Evolutionary conservation across 2,888 invertebrate genomes (phyloP).

Genomic region (Harmothoe impar): DNA sequence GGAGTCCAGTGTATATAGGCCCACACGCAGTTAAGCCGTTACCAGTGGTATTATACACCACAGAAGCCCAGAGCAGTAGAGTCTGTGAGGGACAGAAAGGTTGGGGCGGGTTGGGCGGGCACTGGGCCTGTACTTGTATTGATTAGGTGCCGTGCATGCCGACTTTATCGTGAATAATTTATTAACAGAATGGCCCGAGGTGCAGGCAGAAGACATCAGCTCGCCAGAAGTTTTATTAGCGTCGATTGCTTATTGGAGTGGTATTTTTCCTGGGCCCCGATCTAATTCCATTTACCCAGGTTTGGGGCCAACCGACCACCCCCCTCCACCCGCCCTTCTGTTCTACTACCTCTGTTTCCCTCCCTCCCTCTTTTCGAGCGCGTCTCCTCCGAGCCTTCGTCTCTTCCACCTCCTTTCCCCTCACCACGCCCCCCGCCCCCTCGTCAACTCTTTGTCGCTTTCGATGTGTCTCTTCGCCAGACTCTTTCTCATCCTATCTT

Average conservation of each 20-base stretch:
- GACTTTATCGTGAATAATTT: constrained; percentile 52
- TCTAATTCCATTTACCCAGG: constrained; percentile 51
- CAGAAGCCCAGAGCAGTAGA: background rate
- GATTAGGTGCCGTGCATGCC: constrained; percentile 1
- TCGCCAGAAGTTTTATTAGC: constrained; percentile 59
- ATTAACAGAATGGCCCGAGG: constrained; percentile 33
- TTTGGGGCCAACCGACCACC: background rate
- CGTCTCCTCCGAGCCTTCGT: too few relatives aligned
- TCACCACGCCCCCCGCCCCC: too few relatives aligned
- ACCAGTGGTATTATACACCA: too few relatives aligned
- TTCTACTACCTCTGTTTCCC: too few relatives aligned
- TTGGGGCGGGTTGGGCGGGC: background rate
- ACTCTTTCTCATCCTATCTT: too few relatives aligned
- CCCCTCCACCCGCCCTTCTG: background rate
- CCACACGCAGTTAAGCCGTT: too few relatives aligned
- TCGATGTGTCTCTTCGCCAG: too few relatives aligned
- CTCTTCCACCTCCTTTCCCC: too few relatives aligned
- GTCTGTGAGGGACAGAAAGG: background rate
- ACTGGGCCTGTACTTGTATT: background rate
- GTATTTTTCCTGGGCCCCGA: constrained; percentile 2
- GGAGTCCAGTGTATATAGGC: too few relatives aligned
- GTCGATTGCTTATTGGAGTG: constrained; percentile 58
- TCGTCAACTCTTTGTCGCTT: too few relatives aligned
- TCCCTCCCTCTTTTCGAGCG: too few relatives aligned
- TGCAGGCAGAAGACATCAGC: constrained; percentile 38